phyloP scores from a whole-genome alignment of 1,140 invertebrate species.

The Nephotettix cincticeps region DNA sequence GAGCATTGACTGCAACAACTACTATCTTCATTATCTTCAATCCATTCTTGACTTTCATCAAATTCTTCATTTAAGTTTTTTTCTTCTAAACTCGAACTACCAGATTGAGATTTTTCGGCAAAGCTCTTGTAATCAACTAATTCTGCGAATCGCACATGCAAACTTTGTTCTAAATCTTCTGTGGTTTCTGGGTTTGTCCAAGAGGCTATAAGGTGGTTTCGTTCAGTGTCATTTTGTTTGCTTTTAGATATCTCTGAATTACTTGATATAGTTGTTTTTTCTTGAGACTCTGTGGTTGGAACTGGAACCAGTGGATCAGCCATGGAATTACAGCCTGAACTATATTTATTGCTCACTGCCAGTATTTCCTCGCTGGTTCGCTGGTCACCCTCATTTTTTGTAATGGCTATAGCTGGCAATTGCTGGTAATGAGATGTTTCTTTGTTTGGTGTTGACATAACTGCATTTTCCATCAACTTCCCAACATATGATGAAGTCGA shows the following conservation, averaged over 20 bases:
- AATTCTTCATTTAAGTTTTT: background rate
- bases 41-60: background rate
- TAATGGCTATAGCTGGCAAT: too few species aligned
- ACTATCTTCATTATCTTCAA: background rate
- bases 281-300: background rate
- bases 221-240: too few species aligned
- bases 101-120: background rate
- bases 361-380: too few species aligned
- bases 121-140: constrained; percentile 18
- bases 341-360: background rate
- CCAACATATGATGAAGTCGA: constrained; percentile 65
- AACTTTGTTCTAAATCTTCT: background rate
- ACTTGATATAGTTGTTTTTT: background rate
- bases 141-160: background rate
- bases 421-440: too few species aligned
- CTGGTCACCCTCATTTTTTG: too few species aligned
- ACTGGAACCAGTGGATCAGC: background rate
- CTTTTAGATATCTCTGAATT: too few species aligned
- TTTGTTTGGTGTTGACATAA: constrained; percentile 51
- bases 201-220: too few species aligned
- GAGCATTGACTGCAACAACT: background rate
- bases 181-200: too few species aligned
- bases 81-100: background rate
- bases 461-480: constrained; percentile 53
- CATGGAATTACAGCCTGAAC: background rate